A percentile compares a stretch with the other conserved stretches of the same genome.
Conservation (phyloP, 2,888 invertebrate species). For the Aleiodes leptofemur region DNA sequence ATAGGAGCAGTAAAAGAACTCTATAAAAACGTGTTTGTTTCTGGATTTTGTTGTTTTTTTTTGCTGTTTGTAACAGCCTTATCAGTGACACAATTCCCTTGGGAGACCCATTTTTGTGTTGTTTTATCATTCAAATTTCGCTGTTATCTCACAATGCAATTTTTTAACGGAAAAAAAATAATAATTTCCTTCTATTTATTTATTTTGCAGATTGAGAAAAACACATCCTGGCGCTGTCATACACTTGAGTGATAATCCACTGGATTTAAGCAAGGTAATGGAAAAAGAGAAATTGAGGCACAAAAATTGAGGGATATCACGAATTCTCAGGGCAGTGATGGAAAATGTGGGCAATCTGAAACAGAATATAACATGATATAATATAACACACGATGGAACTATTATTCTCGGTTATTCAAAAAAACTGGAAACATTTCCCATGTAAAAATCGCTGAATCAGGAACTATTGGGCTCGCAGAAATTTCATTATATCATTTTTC, state of each 20-base stretch:
- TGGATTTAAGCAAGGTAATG: conserved; percentile 95
- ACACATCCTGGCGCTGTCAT: conserved; percentile 98
- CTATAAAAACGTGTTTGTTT: conserved; percentile 19
- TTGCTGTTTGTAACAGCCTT: not conserved
- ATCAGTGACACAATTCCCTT: conserved; percentile 22
- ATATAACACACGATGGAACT: too few species aligned
- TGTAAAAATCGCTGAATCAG: too few species aligned
- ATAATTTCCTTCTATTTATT: not conserved
- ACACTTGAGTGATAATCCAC: conserved; percentile 97
- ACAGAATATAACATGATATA: too few species aligned
- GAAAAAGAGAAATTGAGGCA: conserved; percentile 47
- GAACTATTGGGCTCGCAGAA: too few species aligned
- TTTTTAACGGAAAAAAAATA: not conserved
- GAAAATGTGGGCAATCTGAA: too few species aligned
- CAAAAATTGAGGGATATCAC: not conserved
- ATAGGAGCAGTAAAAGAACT: not conserved
- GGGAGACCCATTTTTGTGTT: not conserved
- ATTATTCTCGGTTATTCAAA: too few species aligned
- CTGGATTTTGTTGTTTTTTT: conserved; percentile 7
- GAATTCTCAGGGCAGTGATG: not conserved
- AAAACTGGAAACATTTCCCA: too few species aligned
- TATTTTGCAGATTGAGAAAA: conserved; percentile 88
- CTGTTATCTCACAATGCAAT: not conserved
- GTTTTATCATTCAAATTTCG: not conserved
- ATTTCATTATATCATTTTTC: too few species aligned